Conservation (phyloP, 2,888 invertebrate species). For the Tethea ocularis region DNA sequence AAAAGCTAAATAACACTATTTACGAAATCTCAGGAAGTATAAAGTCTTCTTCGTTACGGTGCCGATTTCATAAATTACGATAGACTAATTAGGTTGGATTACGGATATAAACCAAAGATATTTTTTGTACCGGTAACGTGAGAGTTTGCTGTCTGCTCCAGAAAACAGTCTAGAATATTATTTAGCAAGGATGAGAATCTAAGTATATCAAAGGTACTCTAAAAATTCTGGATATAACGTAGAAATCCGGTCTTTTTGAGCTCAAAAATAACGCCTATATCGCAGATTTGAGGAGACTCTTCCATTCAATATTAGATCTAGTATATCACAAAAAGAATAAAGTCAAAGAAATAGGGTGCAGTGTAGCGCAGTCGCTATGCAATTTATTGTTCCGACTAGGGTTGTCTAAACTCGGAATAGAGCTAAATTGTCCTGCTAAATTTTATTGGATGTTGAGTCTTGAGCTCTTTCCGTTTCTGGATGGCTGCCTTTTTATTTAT, state of each 20-base stretch:
- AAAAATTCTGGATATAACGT: background rate
- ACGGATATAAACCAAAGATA: no score
- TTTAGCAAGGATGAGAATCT: background rate
- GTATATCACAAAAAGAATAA: constrained; percentile 34
- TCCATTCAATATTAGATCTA: constrained; percentile 30
- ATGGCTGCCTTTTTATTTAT: background rate
- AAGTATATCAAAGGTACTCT: background rate
- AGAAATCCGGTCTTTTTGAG: background rate
- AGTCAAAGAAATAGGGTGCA: constrained; percentile 34
- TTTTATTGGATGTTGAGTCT: background rate
- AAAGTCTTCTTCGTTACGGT: no score
- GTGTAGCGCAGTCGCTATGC: constrained; percentile 33
- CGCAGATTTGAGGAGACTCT: constrained; percentile 17
- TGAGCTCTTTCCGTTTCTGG: background rate
- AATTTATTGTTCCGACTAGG: constrained; percentile 42
- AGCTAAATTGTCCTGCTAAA: constrained; percentile 22
- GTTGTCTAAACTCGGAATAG: constrained; percentile 30
- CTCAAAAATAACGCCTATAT: background rate
- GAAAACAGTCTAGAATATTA: no score
- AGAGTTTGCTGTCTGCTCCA: no score
- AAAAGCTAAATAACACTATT: no score
- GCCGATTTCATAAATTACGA: no score
- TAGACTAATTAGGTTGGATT: no score
- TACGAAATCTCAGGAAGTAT: no score
- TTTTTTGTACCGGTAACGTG: no score